Conservation (phyloP, 2,888 invertebrate genomes). For the Amphipyra berbera region DNA sequence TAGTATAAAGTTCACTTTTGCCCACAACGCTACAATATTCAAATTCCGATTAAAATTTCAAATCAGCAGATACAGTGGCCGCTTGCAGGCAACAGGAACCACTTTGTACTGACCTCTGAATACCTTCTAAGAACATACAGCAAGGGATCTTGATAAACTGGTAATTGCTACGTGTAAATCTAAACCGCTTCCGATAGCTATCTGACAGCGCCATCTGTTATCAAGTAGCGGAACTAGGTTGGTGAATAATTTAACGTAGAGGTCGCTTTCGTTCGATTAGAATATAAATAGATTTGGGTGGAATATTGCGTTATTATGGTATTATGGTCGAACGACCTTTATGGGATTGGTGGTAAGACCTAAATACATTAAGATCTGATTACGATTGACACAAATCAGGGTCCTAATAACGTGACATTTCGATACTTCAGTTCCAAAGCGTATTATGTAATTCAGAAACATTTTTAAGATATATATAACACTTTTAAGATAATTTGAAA, state of each 20-base stretch:
- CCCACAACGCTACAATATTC: conserved; percentile 12
- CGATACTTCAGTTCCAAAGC: too few species aligned
- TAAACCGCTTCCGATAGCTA: conserved; percentile 64
- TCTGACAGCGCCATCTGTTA: conserved; percentile 67
- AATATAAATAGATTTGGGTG: conserved; percentile 16
- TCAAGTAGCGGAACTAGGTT: conserved; percentile 62
- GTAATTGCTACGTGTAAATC: conserved; percentile 63
- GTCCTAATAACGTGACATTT: too few species aligned
- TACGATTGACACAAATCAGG: too few species aligned
- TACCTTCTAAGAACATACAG: conserved; percentile 21
- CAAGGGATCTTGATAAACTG: conserved; percentile 59
- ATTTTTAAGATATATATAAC: too few species aligned
- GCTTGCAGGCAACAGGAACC: conserved; percentile 18
- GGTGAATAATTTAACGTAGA: conserved; percentile 43
- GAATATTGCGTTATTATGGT: conserved; percentile 23
- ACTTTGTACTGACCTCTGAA: conserved; percentile 47
- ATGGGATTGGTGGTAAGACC: too few species aligned
- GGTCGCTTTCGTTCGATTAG: conserved; percentile 11
- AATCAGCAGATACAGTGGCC: conserved; percentile 54
- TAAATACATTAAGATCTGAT: too few species aligned
- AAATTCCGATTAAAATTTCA: conserved; percentile 52
- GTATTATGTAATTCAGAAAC: too few species aligned
- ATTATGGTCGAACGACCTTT: neutral
- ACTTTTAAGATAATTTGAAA: too few species aligned
- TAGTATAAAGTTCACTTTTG: neutral